These are phyloP conservation scores for Synanceia verrucosa DNA, from an alignment of 2,797 vertebrate genomes.

Conservation along the genomic window DNA sequence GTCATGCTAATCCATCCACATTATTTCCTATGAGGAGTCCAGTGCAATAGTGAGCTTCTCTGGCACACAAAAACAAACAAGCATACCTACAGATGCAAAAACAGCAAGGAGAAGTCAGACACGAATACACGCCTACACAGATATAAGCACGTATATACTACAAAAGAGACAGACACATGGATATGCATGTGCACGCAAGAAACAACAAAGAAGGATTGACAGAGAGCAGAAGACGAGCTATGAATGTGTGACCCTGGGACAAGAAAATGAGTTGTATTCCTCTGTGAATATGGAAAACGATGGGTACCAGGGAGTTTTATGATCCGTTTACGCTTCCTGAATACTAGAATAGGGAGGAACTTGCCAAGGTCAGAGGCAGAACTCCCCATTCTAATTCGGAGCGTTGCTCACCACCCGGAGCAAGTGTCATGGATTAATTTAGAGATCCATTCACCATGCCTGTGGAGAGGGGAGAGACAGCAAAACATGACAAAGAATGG, in stretches of 20 bases:
- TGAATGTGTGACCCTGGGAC: conserved; percentile 50
- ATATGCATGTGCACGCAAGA: conserved; percentile 3
- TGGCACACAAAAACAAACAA: conserved; percentile 4
- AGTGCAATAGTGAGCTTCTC: conserved; percentile 23
- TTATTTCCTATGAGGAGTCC: conserved; percentile 34
- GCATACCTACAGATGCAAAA: conserved; percentile 16
- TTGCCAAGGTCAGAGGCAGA: conserved; percentile 74
- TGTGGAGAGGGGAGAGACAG: conserved; percentile 34
- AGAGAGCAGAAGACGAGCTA: conserved; percentile 23
- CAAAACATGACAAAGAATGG: conserved; percentile 40
- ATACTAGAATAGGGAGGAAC: conserved; percentile 57
- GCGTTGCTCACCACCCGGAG: conserved; percentile 59
- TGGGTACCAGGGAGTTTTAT: conserved; percentile 59
- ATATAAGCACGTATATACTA: conserved; percentile 3
- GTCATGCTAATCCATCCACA: conserved; percentile 44
- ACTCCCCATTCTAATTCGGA: conserved; percentile 71
- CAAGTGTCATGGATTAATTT: conserved; percentile 75
- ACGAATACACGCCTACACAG: conserved; percentile 13
- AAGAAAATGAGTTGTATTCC: conserved; percentile 51
- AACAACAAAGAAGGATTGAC: conserved; percentile 48
- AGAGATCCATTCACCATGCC: conserved; percentile 73
- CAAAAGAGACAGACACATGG: conserved; percentile 5
- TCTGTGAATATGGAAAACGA: conserved; percentile 32
- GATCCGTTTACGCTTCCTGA: conserved; percentile 64
- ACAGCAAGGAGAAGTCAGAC: not conserved